phyloP scores from a whole-genome alignment of 2,797 vertebrate genomes.

The Ataeniobius toweri region DNA sequence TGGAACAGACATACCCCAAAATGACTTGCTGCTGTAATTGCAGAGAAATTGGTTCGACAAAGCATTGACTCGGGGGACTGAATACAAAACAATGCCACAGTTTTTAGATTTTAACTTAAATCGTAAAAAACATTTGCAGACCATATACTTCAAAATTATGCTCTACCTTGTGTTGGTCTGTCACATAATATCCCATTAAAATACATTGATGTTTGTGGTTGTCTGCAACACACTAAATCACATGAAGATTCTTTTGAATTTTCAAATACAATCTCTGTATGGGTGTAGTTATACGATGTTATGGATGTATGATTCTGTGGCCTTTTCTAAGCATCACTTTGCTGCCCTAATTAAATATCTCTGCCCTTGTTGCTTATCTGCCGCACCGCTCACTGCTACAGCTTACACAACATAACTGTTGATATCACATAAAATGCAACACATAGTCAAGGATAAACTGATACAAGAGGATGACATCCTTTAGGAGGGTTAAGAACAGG shows the following conservation, averaged over 20 bases:
- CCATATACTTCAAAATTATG: background rate
- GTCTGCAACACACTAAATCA: background rate
- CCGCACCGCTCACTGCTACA: too few species aligned
- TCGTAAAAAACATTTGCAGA: background rate
- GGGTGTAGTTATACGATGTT: background rate
- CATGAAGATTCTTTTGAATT: slow-evolving; percentile 4
- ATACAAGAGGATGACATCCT: too few species aligned
- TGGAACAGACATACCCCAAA: background rate
- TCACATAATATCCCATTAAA: background rate
- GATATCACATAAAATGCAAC: too few species aligned
- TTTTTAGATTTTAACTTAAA: too few species aligned
- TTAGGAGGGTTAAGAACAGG: too few species aligned
- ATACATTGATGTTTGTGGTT: background rate
- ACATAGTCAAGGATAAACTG: too few species aligned
- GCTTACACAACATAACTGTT: too few species aligned
- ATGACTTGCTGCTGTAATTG: background rate
- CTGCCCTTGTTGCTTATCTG: too few species aligned
- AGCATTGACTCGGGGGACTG: background rate
- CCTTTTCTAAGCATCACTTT: too few species aligned
- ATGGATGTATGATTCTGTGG: too few species aligned
- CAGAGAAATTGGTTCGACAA: background rate
- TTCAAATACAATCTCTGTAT: background rate
- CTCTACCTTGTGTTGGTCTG: background rate
- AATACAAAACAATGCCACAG: too few species aligned
- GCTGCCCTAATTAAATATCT: too few species aligned